Conservation (phyloP, 2,888 invertebrate genomes). For the Suillia variegata region DNA sequence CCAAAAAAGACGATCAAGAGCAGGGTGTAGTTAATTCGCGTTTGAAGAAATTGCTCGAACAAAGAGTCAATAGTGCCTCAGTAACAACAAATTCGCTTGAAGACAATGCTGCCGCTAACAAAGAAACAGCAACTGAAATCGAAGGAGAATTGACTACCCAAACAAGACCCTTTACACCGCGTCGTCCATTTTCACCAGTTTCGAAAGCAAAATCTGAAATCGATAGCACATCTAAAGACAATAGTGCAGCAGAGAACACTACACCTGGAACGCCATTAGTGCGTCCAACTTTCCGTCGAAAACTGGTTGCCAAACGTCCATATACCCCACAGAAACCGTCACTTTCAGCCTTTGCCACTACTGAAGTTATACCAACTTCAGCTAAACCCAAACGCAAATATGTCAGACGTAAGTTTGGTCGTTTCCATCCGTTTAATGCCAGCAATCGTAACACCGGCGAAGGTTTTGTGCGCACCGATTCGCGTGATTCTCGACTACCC, state of each 20-base stretch:
- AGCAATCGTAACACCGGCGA: slow-evolving; percentile 39
- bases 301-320: slow-evolving; percentile 47
- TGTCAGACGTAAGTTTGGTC: slow-evolving; percentile 44
- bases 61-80: slow-evolving; percentile 24
- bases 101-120: neutral
- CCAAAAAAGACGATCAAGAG: slow-evolving; percentile 18
- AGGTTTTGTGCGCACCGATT: slow-evolving; percentile 42
- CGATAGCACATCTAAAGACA: too few species aligned
- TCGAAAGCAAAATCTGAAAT: too few species aligned
- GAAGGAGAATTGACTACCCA: too few species aligned
- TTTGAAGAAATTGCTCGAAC: slow-evolving; percentile 33
- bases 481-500: slow-evolving; percentile 36
- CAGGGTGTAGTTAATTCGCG: slow-evolving; percentile 29
- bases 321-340: slow-evolving; percentile 37
- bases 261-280: slow-evolving; percentile 8
- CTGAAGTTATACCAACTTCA: slow-evolving; percentile 25
- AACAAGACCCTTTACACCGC: too few species aligned
- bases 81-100: slow-evolving; percentile 1
- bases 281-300: slow-evolving; percentile 43
- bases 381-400: slow-evolving; percentile 40
- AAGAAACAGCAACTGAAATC: slow-evolving; percentile 10
- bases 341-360: slow-evolving; percentile 26
- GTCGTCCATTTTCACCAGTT: too few species aligned
- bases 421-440: slow-evolving; percentile 44
- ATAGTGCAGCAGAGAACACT: neutral